Percentiles rank a stretch among this genome's conserved stretches.
phyloP scores from a whole-genome alignment of 2,888 invertebrate genomes.

The Melanargia galathea region DNA sequence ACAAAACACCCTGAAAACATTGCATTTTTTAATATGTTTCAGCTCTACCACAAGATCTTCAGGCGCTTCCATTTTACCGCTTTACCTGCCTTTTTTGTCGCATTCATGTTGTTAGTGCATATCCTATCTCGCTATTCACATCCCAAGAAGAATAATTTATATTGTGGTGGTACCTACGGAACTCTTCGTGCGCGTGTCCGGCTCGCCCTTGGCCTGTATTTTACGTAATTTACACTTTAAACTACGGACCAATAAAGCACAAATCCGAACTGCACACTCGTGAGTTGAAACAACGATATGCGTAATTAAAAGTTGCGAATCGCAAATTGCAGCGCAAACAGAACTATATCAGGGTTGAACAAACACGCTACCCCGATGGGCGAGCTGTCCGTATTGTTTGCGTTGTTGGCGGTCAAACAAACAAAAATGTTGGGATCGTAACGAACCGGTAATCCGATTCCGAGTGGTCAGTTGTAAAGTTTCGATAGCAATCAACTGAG shows the following conservation, averaged over 20 bases:
- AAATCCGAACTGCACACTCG: background rate
- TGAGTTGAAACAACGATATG: conserved; percentile 17
- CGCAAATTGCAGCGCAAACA: conserved; percentile 43
- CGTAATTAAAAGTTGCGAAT: conserved; percentile 45
- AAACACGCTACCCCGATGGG: conserved; percentile 48
- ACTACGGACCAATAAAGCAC: background rate
- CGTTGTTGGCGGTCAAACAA: conserved; percentile 69
- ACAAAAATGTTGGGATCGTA: conserved; percentile 69
- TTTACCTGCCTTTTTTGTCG: no score
- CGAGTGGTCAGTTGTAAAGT: conserved; percentile 74
- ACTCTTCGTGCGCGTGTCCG: no score
- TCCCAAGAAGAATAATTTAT: no score
- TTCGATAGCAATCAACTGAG: conserved; percentile 76
- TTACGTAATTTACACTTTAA: no score
- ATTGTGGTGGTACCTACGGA: no score
- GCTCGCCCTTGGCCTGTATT: no score
- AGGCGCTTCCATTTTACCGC: no score
- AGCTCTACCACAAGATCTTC: no score
- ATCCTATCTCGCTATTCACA: no score
- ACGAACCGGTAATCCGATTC: conserved; percentile 77
- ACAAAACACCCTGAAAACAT: no score
- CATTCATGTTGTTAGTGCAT: no score
- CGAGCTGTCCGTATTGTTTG: conserved; percentile 57
- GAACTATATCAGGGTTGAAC: conserved; percentile 51
- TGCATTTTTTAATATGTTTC: no score